Evolutionary conservation across 2,888 invertebrate species (phyloP), one percentile per base, ranked within the genome.

Genomic region (Hermaeophaga mercurialis): DNA sequence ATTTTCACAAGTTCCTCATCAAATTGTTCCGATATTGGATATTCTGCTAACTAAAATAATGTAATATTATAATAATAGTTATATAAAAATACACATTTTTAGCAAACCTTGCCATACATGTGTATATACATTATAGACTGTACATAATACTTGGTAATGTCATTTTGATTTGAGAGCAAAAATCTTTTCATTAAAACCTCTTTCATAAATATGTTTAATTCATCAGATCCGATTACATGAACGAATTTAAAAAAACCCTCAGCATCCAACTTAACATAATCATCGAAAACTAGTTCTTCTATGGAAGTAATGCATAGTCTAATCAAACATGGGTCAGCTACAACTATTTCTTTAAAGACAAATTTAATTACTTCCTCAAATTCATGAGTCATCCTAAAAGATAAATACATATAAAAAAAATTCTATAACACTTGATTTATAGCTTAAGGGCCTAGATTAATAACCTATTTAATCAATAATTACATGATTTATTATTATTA

Each of bases 381-480:
- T 48, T 68, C 68, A 15, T 65, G 66, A 24, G 62, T 65, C 38
- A 68, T 61, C 43, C 68, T 68, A 18, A 59, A 66, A 65, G 9
- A 4, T 4, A 11, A 33, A 33, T n/a, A n/a, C n/a, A n/a, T n/a
- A n/a, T n/a, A n/a, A n/a, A n/a, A n/a, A n/a, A n/a, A n/a, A n/a
- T n/a, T n/a, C n/a, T n/a, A n/a, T n/a, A n/a, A n/a, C n/a, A n/a
- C n/a, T n/a, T n/a, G n/a, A n/a, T n/a, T n/a, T n/a, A n/a, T n/a
- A n/a, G n/a, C n/a, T n/a, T n/a, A n/a, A n/a, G n/a, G n/a, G n/a
- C n/a, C n/a, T n/a, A n/a, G n/a, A n/a, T n/a, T n/a, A n/a, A n/a
- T n/a, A n/a, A n/a, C n/a, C n/a, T n/a, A n/a, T n/a, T n/a, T n/a
- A n/a, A n/a, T n/a, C n/a, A n/a, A n/a, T n/a, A n/a, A n/a, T n/a